phyloP scores from a whole-genome alignment of 2,797 vertebrate genomes.

The Rhinoraja longicauda region DNA sequence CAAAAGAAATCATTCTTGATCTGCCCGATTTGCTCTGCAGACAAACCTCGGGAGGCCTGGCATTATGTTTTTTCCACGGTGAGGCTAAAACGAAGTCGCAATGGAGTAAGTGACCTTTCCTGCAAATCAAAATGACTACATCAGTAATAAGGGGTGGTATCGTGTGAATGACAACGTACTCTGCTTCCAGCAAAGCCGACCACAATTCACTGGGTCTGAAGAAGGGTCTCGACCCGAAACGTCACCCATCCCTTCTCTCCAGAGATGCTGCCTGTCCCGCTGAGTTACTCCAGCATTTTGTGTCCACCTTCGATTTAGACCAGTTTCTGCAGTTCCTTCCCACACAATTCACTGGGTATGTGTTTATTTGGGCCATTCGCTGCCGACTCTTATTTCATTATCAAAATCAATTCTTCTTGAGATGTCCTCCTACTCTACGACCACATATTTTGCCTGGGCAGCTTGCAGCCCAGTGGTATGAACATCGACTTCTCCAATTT shows the following conservation, averaged over 20 bases:
- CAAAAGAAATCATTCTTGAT: constrained; percentile 17
- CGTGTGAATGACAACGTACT: neutral
- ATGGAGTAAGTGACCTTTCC: constrained; percentile 18
- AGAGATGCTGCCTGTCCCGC: no score
- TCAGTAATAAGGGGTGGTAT: neutral
- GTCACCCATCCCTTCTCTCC: no score
- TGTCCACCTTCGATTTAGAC: no score
- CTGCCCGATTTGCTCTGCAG: neutral
- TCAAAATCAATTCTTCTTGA: neutral
- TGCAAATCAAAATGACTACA: constrained; percentile 4
- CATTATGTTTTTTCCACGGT: constrained; percentile 14
- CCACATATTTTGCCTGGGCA: no score
- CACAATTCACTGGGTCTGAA: neutral
- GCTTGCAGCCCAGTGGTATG: no score
- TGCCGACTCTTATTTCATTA: neutral
- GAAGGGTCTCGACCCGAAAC: no score
- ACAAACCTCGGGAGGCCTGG: constrained; percentile 19
- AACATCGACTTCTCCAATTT: no score
- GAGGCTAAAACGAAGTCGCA: neutral
- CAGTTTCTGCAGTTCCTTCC: no score
- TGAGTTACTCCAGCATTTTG: no score
- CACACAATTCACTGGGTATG: neutral
- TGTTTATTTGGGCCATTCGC: neutral
- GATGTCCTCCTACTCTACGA: no score
- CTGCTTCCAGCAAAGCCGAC: neutral